Evolutionary conservation across 2,888 invertebrate genomes (phyloP), one percentile per base, ranked within the genome.

Genomic region (Hymenopus coronatus): DNA sequence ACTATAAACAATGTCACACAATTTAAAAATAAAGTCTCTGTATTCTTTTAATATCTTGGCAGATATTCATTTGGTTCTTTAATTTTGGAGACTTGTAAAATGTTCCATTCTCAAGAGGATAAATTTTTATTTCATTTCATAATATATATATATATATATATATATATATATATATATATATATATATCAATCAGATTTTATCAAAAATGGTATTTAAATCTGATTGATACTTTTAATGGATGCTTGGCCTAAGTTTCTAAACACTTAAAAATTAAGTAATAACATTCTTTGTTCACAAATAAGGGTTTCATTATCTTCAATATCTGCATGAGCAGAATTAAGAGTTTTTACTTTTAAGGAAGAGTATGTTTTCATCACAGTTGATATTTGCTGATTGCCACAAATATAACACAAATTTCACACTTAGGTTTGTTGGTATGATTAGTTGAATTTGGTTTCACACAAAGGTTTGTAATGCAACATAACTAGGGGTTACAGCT

Each of bases 361-460:
- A 46, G 14, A 88, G 28, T 20, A 84, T 70, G 83, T 81, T 40
- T 82, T 82, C 82, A 89, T 89, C 89, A 89, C 89, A 89, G 85
- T 84, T 30, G 88, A 33, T 85, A 83, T 88, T 82, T n/a, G 30
- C 88, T 33, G 25, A 33, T 70, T 85, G 40, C 83, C 70, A 28
- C 85, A 85, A 83, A 84, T 81, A 84, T 33, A 84, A 87, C 70
- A 87, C 54, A 83, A 83, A 81, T 28, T 81, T 28, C 84, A 85
- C 70, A 84, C 33, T 20, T 88, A 88, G 40, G 28, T 70, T 88
- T 70, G 54, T 70, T 70, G 15, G 54, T 70, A 15, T 70, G 54
- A 20, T 20, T 70, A 25, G 54, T 70, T 40, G 40, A 27, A 85
- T 14, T 46, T 9, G 40, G 12, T 40, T 28, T 27, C 85, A 28